Evolutionary conservation across 2,888 invertebrate genomes (phyloP), one percentile per base, ranked within the genome.

Genomic region (Osmoderma eremita): DNA sequence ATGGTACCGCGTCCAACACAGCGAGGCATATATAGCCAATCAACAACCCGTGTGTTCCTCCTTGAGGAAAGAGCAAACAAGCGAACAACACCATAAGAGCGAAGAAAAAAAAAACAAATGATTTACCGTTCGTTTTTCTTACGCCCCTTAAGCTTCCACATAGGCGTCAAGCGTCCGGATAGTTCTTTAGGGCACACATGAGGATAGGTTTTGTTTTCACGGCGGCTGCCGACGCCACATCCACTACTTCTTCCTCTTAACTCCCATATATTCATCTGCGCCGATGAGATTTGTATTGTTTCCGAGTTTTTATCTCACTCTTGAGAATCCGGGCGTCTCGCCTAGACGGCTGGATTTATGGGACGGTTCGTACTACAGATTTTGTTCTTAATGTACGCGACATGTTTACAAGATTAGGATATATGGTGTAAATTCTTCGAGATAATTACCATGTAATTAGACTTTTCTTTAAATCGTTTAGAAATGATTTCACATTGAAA

Each of bases 281-380:
- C 58, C 58, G 58, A 61, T 61, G 58, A 61, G 58, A 45, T 61
- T 64, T 64, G 64, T 64, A 64, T 64, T 64, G 64, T 64, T 64
- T 64, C 53, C 53, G 53, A 36, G 53, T 64, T 64, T 64, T 64
- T 64, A 64, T 64, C 64, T 53, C 42, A 53, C 64, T 53, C 64
- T 38, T 13, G 64, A 53, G 64, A 30, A 64, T 64, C 50, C 63
- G 17, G 24, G 18, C 39, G 36, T 15, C 53, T 30, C 42, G 51
- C 64, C 42, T 42, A 64, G 42, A 42, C 51, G 53, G 42, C 48
- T 45, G 45, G 58, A 61, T 61, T 61, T 61, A 61, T 61, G 58
- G n/a, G 58, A 30, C 17, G 24, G 13, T 18, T 45, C 45, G 58
- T 61, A 18, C 30, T 8, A 30, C 45, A 48, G 58, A 61, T 61